Evolutionary conservation across 2,113 vertebrate species (phyloP).

Genomic region (Oriolus oriolus): DNA sequence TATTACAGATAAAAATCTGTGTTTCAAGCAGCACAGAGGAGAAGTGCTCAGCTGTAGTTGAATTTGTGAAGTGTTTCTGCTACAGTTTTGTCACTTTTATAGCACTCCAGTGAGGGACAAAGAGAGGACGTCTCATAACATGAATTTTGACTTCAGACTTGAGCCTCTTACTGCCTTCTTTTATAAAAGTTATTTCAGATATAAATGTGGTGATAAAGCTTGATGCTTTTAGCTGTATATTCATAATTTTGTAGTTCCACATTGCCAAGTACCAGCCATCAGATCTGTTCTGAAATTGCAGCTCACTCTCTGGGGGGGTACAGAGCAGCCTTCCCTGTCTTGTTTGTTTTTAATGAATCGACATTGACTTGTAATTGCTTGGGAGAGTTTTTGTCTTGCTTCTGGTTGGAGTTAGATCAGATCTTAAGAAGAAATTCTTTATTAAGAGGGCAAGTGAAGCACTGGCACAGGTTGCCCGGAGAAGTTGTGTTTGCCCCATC

Average conservation of each 20-base stretch:
- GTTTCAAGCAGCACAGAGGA: neutral
- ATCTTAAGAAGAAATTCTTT: neutral
- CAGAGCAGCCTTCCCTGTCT: neutral
- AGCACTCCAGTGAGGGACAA: neutral
- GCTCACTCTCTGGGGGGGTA: neutral
- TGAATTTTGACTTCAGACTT: neutral
- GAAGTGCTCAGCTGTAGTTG: neutral
- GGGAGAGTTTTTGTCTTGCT: neutral
- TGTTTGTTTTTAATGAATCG: neutral
- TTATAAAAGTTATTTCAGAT: neutral
- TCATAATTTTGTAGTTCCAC: neutral
- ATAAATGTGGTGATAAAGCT: neutral
- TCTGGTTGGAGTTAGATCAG: neutral
- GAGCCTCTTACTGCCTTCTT: neutral
- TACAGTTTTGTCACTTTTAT: neutral
- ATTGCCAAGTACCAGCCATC: neutral
- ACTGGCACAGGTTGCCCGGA: neutral
- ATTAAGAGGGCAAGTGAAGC: neutral
- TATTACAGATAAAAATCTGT: slow-evolving; percentile 26
- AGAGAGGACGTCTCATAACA: neutral
- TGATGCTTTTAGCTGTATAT: neutral
- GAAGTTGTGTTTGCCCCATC: neutral
- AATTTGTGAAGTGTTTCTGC: neutral
- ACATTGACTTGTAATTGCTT: neutral
- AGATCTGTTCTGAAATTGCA: neutral